Conservation (phyloP, 2,113 vertebrate genomes). For the Tragelaphus strepsiceros region DNA sequence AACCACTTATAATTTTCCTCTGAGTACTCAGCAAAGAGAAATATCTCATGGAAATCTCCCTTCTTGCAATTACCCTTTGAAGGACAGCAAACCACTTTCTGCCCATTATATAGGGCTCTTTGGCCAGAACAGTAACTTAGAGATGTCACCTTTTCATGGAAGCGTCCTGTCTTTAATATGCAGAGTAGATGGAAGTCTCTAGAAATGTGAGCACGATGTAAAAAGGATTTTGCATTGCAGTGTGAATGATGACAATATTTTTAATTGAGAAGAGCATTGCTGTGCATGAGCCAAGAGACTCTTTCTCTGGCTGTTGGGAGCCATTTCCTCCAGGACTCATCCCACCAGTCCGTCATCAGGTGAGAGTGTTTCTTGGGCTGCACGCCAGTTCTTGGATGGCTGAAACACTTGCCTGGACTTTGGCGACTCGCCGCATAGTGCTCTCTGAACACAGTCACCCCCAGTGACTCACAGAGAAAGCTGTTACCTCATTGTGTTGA, state of each 20-base stretch:
- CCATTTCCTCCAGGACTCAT: constrained; percentile 54
- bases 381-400: constrained; percentile 71
- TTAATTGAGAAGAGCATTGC: constrained; percentile 54
- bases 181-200: neutral
- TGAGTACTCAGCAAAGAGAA: constrained; percentile 25
- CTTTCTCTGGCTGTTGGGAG: constrained; percentile 38
- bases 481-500: constrained; percentile 68
- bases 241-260: constrained; percentile 59
- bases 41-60: neutral
- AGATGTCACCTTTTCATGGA: constrained; percentile 1
- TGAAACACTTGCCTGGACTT: constrained; percentile 56
- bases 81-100: neutral
- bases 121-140: neutral
- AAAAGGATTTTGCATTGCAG: constrained; percentile 22
- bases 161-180: constrained; percentile 12
- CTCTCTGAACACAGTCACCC: constrained; percentile 48
- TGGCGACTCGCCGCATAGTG: constrained; percentile 42
- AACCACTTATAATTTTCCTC: constrained; percentile 23
- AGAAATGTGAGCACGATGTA: neutral
- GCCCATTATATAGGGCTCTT: neutral
- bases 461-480: constrained; percentile 66
- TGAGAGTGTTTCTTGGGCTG: constrained; percentile 67
- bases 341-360: constrained; percentile 51
- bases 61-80: neutral
- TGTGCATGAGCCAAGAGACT: constrained; percentile 56